A percentile compares a stretch with the other conserved stretches of the same genome.
These are phyloP conservation scores for Dallia pectoralis DNA, from an alignment of 2,797 vertebrate species.

Conservation along the genomic window DNA sequence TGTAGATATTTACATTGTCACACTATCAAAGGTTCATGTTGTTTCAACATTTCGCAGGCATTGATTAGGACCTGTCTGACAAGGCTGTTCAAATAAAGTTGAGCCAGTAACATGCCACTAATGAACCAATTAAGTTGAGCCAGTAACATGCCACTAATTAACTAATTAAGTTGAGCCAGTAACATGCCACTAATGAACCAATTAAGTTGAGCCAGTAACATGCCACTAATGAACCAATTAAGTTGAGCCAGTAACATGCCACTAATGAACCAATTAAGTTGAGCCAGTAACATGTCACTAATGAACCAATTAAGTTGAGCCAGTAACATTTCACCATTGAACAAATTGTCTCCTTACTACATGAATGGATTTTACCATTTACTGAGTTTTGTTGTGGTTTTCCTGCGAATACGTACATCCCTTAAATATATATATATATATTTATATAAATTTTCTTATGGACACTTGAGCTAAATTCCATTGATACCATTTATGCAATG, in stretches of 20 bases:
- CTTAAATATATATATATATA: too few species aligned
- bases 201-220: background rate
- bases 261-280: background rate
- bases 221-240: background rate
- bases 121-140: background rate
- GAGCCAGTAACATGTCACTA: conserved; percentile 4
- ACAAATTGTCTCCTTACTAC: background rate
- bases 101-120: background rate
- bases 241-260: background rate
- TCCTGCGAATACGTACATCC: conserved; percentile 13
- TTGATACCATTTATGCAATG: too few species aligned
- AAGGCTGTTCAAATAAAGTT: background rate
- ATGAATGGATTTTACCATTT: background rate
- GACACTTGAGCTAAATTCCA: too few species aligned
- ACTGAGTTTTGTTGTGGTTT: conserved; percentile 8
- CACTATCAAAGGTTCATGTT: background rate
- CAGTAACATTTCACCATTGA: background rate
- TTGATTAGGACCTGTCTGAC: background rate
- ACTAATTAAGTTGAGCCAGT: background rate
- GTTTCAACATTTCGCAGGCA: too few species aligned
- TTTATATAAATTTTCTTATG: too few species aligned
- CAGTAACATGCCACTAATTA: background rate
- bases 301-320: background rate
- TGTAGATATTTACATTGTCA: background rate
- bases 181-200: background rate